A percentile compares a stretch with the other conserved stretches of the same genome.
Conservation (phyloP, 2,113 vertebrate genomes). For the Mus spicilegus region DNA sequence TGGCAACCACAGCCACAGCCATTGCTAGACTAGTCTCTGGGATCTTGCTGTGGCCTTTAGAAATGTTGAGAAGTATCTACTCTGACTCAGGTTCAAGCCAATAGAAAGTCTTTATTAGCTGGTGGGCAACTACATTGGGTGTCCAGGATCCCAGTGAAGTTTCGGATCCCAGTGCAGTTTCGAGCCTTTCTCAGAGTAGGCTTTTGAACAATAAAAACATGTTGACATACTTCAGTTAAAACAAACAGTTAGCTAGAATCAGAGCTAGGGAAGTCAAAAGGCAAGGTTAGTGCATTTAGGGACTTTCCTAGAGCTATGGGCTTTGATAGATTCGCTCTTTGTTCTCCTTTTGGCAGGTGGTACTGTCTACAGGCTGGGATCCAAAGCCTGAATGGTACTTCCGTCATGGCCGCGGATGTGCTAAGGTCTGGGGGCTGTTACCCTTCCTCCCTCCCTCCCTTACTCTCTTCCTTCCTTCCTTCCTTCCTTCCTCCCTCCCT, state of each 20-base stretch:
- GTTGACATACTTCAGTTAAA: neutral
- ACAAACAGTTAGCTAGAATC: neutral
- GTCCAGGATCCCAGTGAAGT: neutral
- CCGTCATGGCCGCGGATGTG: neutral
- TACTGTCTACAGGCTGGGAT: neutral
- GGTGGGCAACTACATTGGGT: neutral
- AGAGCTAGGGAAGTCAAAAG: neutral
- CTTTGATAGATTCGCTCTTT: neutral
- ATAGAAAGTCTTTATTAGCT: neutral
- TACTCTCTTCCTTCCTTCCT: fast-evolving
- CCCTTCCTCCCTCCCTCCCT: neutral
- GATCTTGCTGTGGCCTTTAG: neutral
- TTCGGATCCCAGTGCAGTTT: neutral
- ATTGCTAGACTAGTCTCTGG: neutral
- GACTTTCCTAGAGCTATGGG: neutral
- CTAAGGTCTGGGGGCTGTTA: neutral
- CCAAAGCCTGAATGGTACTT: neutral
- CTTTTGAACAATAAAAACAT: neutral
- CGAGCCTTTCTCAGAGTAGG: neutral
- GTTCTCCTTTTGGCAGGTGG: neutral
- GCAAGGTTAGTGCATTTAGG: neutral
- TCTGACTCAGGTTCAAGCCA: neutral
- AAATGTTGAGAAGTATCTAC: neutral
- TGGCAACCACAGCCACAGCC: neutral
- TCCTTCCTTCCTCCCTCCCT: neutral